These are phyloP conservation scores for Ophion slaviceki DNA, from an alignment of 2,888 invertebrate genomes.

Conservation along the genomic window DNA sequence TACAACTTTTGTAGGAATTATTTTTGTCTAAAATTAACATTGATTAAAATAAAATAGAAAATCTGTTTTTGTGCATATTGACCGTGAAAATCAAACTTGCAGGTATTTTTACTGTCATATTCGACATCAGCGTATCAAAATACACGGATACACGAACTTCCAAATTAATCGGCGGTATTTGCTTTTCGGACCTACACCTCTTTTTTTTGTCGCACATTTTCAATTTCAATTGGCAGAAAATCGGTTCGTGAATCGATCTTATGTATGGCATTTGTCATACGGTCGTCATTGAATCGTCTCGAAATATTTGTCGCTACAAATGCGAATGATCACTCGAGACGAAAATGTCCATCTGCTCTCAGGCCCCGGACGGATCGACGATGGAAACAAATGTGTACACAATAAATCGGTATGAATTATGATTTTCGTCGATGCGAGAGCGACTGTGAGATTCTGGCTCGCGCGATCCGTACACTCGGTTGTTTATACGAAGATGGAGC, in stretches of 20 bases:
- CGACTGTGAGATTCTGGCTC: conserved; percentile 14
- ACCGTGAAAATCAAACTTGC: no score
- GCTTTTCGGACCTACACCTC: neutral
- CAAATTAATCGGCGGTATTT: no score
- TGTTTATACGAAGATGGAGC: conserved; percentile 44
- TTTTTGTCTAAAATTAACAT: no score
- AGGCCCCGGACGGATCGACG: neutral
- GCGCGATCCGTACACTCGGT: conserved; percentile 1
- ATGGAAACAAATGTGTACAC: neutral
- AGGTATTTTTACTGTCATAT: no score
- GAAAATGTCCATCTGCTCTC: neutral
- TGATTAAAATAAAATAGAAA: no score
- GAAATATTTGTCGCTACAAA: neutral
- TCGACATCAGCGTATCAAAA: no score
- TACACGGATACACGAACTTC: no score
- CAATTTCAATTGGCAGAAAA: neutral
- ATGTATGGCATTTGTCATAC: neutral
- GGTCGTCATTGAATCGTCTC: neutral
- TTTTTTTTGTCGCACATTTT: neutral
- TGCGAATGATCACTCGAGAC: neutral
- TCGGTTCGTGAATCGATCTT: neutral
- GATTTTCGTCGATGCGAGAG: conserved; percentile 32
- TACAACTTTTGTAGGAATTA: no score
- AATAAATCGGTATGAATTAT: conserved; percentile 15
- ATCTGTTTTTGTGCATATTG: no score